phyloP scores from a whole-genome alignment of 2,113 vertebrate genomes.

The Pangasianodon hypophthalmus region DNA sequence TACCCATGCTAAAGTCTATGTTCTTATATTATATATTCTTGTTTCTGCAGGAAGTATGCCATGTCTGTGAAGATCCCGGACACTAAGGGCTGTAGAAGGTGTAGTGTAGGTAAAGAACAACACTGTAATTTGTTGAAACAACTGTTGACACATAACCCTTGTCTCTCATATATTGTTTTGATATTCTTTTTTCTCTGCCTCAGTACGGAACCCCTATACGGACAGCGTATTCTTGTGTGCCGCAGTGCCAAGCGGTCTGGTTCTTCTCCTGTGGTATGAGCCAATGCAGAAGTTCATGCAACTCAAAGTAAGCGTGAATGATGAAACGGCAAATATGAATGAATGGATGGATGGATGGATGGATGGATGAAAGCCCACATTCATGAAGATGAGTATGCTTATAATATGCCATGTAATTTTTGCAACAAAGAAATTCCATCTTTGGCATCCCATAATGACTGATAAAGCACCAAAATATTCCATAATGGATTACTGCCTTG shows the following conservation, averaged over 20 bases:
- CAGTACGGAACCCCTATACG: conserved; percentile 77
- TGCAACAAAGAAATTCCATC: background rate
- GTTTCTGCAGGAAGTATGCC: conserved; percentile 71
- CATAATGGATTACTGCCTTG: background rate
- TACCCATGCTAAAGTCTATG: background rate
- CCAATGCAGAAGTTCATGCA: conserved; percentile 80
- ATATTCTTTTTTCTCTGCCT: conserved; percentile 19
- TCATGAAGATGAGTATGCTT: background rate
- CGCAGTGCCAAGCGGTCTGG: conserved; percentile 68
- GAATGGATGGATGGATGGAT: background rate
- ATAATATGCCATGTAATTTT: background rate
- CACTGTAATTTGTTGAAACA: background rate
- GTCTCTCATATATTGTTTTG: background rate
- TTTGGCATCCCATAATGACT: background rate
- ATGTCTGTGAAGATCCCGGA: conserved; percentile 78
- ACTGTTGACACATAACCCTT: background rate
- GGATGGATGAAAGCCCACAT: background rate
- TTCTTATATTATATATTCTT: background rate
- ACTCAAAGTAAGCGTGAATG: conserved; percentile 69
- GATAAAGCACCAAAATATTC: background rate
- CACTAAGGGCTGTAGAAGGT: conserved; percentile 74
- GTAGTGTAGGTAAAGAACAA: conserved; percentile 48
- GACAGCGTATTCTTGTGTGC: conserved; percentile 77
- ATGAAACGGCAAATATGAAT: background rate
- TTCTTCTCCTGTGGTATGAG: conserved; percentile 80